Conservation (phyloP, 2,797 vertebrate genomes). For the Tapera naevia region DNA sequence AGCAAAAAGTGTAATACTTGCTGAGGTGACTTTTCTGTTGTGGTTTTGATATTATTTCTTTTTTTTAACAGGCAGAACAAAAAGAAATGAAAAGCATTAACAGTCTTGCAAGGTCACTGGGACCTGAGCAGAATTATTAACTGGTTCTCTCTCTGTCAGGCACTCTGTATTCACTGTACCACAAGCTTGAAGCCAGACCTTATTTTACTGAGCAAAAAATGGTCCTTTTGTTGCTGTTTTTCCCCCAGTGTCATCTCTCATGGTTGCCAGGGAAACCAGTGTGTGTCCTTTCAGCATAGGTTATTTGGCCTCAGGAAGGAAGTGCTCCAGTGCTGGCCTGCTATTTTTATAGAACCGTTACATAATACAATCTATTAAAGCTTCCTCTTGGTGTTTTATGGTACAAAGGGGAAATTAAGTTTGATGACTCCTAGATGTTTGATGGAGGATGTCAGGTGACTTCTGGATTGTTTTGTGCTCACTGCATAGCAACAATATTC, state of each 20-base stretch:
- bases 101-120: conserved; percentile 64
- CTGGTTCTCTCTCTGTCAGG: conserved; percentile 50
- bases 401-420: conserved; percentile 87
- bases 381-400: conserved; percentile 85
- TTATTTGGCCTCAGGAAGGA: conserved; percentile 86
- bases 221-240: conserved; percentile 82
- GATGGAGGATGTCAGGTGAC: conserved; percentile 80
- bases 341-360: conserved; percentile 84
- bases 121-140: conserved; percentile 81
- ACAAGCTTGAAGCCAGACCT: conserved; percentile 79
- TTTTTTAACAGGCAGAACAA: background rate
- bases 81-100: conserved; percentile 41
- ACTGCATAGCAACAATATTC: conserved; percentile 74
- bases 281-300: conserved; percentile 84
- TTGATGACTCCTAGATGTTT: conserved; percentile 83
- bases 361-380: conserved; percentile 82
- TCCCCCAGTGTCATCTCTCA: conserved; percentile 82
- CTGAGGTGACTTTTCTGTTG: background rate
- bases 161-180: conserved; percentile 74
- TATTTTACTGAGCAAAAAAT: conserved; percentile 81
- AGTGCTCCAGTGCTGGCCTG: conserved; percentile 78
- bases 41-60: background rate
- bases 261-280: conserved; percentile 79
- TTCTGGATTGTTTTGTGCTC: conserved; percentile 71
- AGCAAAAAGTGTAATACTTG: background rate